Conservation (phyloP, 2,113 vertebrate genomes). For the Cacatua alba region DNA sequence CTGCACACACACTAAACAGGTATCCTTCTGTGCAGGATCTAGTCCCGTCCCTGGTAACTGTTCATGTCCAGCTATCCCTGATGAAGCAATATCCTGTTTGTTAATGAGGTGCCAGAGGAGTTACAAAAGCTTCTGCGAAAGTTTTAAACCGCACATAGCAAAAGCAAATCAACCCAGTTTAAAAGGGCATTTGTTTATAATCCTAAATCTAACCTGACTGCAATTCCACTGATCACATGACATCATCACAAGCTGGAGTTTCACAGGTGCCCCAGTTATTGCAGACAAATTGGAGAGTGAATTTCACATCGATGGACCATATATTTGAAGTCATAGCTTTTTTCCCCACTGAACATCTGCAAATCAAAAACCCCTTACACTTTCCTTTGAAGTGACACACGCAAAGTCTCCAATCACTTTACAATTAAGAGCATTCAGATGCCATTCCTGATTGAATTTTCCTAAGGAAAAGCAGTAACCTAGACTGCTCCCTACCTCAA, state of each 20-base stretch:
- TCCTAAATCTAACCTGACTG: background rate
- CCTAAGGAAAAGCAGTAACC: background rate
- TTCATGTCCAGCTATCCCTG: background rate
- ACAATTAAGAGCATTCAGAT: background rate
- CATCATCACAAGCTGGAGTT: background rate
- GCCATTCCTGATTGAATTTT: background rate
- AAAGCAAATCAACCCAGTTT: background rate
- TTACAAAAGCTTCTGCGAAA: background rate
- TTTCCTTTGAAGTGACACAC: background rate
- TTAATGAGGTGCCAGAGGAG: background rate
- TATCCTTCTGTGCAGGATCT: background rate
- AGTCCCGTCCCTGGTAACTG: fast-evolving
- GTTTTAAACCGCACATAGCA: background rate
- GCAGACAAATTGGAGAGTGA: background rate
- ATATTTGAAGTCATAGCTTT: background rate
- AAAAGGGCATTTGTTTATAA: background rate
- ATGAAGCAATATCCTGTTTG: background rate
- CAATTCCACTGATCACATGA: background rate
- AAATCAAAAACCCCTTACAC: background rate
- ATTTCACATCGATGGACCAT: background rate
- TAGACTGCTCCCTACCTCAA: background rate
- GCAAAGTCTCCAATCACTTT: background rate
- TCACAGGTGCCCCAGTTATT: background rate
- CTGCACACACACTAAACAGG: background rate
- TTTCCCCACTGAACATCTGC: background rate